Percentiles rank a stretch among this genome's conserved stretches.
phyloP scores from a whole-genome alignment of 2,888 invertebrate species.

The Cantharis lateralis region DNA sequence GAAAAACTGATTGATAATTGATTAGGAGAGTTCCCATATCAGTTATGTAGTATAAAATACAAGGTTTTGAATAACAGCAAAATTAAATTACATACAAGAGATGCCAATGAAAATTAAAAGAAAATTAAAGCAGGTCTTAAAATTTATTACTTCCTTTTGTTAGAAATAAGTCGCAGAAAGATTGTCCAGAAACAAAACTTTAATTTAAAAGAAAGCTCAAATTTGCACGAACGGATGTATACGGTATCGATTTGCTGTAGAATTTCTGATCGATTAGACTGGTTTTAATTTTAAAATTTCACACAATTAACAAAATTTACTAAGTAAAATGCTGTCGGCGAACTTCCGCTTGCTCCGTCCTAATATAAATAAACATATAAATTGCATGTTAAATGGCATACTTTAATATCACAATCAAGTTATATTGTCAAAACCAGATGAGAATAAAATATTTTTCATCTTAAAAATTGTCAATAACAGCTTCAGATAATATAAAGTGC shows the following conservation, averaged over 20 bases:
- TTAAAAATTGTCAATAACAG: not conserved
- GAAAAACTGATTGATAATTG: too few species aligned
- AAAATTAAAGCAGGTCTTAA: too few species aligned
- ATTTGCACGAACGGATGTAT: not conserved
- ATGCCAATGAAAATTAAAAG: too few species aligned
- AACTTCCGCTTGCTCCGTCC: not conserved
- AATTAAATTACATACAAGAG: too few species aligned
- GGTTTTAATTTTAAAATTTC: not conserved
- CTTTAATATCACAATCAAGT: not conserved
- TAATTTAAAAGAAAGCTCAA: not conserved
- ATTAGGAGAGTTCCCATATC: too few species aligned
- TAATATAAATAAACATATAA: not conserved
- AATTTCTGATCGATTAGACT: not conserved
- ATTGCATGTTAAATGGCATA: not conserved
- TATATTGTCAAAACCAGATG: not conserved
- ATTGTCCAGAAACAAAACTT: not conserved
- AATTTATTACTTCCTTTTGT: not conserved
- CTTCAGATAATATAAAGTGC: not conserved
- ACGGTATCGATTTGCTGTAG: not conserved
- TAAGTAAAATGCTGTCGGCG: not conserved
- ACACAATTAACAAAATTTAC: not conserved
- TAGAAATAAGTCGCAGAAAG: not conserved
- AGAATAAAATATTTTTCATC: not conserved
- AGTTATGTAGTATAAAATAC: too few species aligned
- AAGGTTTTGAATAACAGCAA: too few species aligned